These are phyloP conservation scores for Brachyistius frenatus DNA, from an alignment of 2,113 vertebrate genomes.

Conservation along the genomic window DNA sequence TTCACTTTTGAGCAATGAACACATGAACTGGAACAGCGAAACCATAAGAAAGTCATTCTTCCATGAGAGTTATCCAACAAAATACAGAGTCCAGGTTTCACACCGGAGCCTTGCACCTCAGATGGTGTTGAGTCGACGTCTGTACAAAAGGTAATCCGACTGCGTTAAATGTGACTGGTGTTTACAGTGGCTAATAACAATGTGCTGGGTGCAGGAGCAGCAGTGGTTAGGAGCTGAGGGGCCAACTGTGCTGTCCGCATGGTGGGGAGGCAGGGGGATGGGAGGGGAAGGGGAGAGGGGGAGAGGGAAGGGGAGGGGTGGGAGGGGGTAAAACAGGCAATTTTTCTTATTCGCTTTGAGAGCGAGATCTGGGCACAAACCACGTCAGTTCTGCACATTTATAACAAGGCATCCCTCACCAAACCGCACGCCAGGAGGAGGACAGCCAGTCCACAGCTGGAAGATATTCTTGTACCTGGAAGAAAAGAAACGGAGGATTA, in stretches of 20 bases:
- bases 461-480: slow-evolving; percentile 95
- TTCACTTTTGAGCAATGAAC: slow-evolving; percentile 84
- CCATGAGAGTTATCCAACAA: slow-evolving; percentile 81
- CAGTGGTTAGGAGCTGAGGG: slow-evolving; percentile 86
- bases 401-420: slow-evolving; percentile 94
- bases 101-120: slow-evolving; percentile 35
- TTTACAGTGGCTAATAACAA: slow-evolving; percentile 86
- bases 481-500: slow-evolving; percentile 68
- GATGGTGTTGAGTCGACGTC: slow-evolving; percentile 48
- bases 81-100: slow-evolving; percentile 73
- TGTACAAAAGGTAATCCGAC: slow-evolving; percentile 82
- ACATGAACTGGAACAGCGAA: slow-evolving; percentile 77
- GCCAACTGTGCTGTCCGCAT: slow-evolving; percentile 90
- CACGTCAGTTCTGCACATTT: slow-evolving; percentile 92
- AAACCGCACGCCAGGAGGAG: slow-evolving; percentile 92
- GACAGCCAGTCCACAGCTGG: slow-evolving; percentile 92
- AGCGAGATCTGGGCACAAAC: slow-evolving; percentile 77
- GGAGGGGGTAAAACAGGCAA: slow-evolving; percentile 80
- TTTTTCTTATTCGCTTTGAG: slow-evolving; percentile 91
- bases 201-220: slow-evolving; percentile 88
- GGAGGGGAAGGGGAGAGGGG: neutral
- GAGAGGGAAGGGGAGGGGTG: neutral
- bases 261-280: slow-evolving; percentile 70
- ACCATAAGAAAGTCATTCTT: slow-evolving; percentile 73
- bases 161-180: slow-evolving; percentile 87